Percentiles rank a stretch among this genome's conserved stretches.
phyloP scores from a whole-genome alignment of 2,888 invertebrate species.

The Drosophila yooni region DNA sequence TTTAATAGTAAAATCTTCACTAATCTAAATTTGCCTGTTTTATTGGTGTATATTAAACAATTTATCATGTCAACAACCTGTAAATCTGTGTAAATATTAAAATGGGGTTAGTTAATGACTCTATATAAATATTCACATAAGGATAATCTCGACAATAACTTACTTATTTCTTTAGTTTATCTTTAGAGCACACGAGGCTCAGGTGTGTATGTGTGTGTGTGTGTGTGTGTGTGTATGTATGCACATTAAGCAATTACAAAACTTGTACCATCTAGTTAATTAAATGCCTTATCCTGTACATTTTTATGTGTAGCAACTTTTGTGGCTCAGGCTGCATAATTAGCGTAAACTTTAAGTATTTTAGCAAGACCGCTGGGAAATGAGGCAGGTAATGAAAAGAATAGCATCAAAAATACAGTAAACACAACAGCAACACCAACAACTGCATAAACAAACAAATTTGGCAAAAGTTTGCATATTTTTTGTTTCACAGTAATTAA shows the following conservation, averaged over 20 bases:
- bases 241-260: slow-evolving; percentile 47
- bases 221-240: slow-evolving; percentile 15
- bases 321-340: slow-evolving; percentile 54
- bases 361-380: slow-evolving; percentile 49
- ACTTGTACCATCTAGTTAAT: slow-evolving; percentile 48
- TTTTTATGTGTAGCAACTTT: slow-evolving; percentile 52
- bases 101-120: neutral
- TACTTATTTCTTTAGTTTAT: slow-evolving; percentile 3
- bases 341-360: slow-evolving; percentile 57
- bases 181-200: neutral
- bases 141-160: neutral
- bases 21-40: neutral
- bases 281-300: slow-evolving; percentile 48
- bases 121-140: neutral
- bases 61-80: neutral
- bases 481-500: slow-evolving; percentile 62
- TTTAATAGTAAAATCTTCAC: neutral
- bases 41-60: neutral
- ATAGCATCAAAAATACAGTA: slow-evolving; percentile 9
- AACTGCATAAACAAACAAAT: slow-evolving; percentile 74
- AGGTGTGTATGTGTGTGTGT: slow-evolving; percentile 8
- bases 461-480: slow-evolving; percentile 45
- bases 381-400: slow-evolving; percentile 22
- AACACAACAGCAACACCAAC: slow-evolving; percentile 2
- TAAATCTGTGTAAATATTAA: neutral